These are phyloP conservation scores for Anguilla marmorata DNA, from an alignment of 2,797 vertebrate genomes.

Conservation along the genomic window DNA sequence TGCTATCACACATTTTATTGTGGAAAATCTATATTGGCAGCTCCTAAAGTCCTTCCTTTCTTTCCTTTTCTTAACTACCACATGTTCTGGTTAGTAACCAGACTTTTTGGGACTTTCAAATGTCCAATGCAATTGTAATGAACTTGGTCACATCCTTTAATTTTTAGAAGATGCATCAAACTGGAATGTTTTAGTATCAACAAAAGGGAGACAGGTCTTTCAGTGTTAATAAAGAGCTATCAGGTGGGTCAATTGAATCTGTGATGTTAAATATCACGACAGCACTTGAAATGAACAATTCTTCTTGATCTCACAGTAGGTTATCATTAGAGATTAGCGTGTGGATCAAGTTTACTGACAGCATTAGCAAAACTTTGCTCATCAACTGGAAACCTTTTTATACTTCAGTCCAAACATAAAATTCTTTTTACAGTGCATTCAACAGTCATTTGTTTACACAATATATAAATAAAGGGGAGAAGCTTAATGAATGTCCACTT, in stretches of 20 bases:
- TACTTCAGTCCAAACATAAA: slow-evolving; percentile 1
- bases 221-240: neutral
- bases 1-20: neutral
- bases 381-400: neutral
- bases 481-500: neutral
- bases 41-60: neutral
- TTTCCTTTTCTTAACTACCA: neutral
- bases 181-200: neutral
- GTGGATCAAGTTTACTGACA: slow-evolving; percentile 16
- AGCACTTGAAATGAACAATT: neutral
- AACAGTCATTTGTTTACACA: neutral
- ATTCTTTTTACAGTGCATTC: neutral
- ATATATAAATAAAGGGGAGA: neutral
- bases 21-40: neutral
- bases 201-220: neutral
- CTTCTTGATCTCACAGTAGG: neutral
- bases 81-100: neutral
- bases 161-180: neutral
- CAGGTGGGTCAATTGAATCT: neutral
- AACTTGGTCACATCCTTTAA: neutral
- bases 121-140: neutral
- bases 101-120: neutral
- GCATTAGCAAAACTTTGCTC: neutral
- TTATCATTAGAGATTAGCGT: slow-evolving; percentile 18
- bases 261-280: slow-evolving; percentile 9